Conservation (phyloP, 2,113 vertebrate species). For the Gymnobelideus leadbeateri region DNA sequence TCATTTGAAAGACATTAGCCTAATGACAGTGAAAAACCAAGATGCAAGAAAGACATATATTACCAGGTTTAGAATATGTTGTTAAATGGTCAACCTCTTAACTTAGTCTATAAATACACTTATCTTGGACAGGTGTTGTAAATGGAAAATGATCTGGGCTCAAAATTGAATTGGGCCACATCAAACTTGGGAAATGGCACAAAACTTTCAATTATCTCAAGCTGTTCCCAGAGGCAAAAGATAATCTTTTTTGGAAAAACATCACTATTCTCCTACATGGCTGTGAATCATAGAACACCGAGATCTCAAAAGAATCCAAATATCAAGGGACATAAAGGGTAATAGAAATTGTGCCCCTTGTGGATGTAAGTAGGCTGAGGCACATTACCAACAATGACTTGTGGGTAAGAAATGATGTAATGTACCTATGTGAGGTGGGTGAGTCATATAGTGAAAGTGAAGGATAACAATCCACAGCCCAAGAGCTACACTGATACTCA, state of each 20-base stretch:
- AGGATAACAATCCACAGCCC: background rate
- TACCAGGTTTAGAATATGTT: background rate
- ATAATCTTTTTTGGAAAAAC: background rate
- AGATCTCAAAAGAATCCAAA: background rate
- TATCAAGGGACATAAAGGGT: background rate
- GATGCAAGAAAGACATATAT: background rate
- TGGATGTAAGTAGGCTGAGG: background rate
- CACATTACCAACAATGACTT: background rate
- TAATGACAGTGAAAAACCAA: background rate
- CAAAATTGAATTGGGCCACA: background rate
- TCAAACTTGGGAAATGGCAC: background rate
- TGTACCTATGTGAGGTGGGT: background rate
- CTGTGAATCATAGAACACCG: background rate
- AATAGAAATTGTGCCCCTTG: background rate
- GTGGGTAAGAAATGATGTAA: background rate
- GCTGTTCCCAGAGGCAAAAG: background rate
- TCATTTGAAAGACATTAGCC: background rate
- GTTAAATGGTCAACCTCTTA: background rate
- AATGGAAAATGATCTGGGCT: background rate
- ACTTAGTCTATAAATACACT: background rate
- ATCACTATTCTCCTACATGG: background rate
- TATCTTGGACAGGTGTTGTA: background rate
- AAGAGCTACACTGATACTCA: background rate
- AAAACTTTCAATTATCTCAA: background rate
- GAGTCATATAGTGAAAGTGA: background rate